These are phyloP conservation scores for Porites lobata DNA, from an alignment of 92 coral and sea anemone genomes.

Conservation along the genomic window DNA sequence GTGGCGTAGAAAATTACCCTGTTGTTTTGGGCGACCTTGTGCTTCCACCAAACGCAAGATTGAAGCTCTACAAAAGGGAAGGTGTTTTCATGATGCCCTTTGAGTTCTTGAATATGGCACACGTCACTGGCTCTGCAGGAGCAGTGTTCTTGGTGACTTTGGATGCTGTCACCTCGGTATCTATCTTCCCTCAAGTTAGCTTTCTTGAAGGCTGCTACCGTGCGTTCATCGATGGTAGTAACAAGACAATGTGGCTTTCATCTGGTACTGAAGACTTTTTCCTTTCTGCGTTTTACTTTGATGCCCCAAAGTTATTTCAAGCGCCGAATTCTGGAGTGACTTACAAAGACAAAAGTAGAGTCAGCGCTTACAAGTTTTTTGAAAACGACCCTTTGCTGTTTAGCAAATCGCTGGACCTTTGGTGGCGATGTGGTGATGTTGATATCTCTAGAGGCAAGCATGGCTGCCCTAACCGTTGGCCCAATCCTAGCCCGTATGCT, in stretches of 20 bases:
- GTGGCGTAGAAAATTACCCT: constrained; percentile 51
- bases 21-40: constrained; percentile 45
- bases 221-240: constrained; percentile 46
- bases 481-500: background rate
- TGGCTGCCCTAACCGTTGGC: constrained; percentile 39
- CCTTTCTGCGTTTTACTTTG: constrained; percentile 65
- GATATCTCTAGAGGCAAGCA: background rate
- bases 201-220: constrained; percentile 69
- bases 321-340: constrained; percentile 48
- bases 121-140: constrained; percentile 33
- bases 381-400: constrained; percentile 63
- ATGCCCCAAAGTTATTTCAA: constrained; percentile 8
- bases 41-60: constrained; percentile 41
- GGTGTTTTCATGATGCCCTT: constrained; percentile 33
- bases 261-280: constrained; percentile 74
- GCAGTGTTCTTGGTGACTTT: constrained; percentile 60
- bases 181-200: background rate
- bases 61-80: constrained; percentile 47
- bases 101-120: constrained; percentile 46
- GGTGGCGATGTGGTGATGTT: constrained; percentile 49
- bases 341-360: background rate
- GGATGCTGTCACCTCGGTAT: constrained; percentile 5
- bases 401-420: constrained; percentile 48
- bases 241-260: constrained; percentile 56
- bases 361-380: constrained; percentile 64